These are phyloP conservation scores for Lophotriccus pileatus DNA, from an alignment of 2,797 vertebrate species.

Conservation along the genomic window DNA sequence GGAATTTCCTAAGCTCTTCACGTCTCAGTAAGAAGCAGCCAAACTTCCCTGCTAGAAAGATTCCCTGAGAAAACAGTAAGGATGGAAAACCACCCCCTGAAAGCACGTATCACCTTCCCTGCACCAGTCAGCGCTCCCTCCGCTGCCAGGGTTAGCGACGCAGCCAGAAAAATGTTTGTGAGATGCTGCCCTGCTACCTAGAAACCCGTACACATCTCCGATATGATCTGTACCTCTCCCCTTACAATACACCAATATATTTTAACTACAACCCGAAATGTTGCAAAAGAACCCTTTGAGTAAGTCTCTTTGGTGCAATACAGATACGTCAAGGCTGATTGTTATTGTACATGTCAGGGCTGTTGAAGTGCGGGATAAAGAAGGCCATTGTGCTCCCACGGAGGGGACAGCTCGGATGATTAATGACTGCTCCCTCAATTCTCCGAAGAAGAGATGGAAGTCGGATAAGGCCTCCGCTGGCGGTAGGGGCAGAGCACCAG, in stretches of 20 bases:
- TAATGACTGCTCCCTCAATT: constrained; percentile 69
- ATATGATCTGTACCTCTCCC: constrained; percentile 12
- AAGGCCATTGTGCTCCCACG: constrained; percentile 67
- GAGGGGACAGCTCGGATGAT: constrained; percentile 68
- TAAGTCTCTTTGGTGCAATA: constrained; percentile 37
- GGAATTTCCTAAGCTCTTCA: background rate
- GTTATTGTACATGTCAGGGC: constrained; percentile 71
- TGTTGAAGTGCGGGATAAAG: constrained; percentile 67
- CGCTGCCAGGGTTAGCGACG: background rate
- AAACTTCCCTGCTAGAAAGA: background rate
- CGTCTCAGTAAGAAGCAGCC: background rate
- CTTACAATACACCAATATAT: constrained; percentile 45
- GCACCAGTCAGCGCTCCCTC: background rate
- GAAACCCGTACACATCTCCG: background rate
- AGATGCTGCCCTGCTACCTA: constrained; percentile 20
- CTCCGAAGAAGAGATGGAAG: constrained; percentile 69
- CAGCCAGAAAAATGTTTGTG: background rate
- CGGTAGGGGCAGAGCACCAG: constrained; percentile 22
- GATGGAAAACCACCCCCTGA: background rate
- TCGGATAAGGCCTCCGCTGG: constrained; percentile 54
- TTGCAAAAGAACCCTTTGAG: constrained; percentile 55
- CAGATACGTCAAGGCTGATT: constrained; percentile 63
- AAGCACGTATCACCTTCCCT: constrained; percentile 5
- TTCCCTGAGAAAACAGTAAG: background rate
- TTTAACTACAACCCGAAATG: constrained; percentile 21